Evolutionary conservation across 35 echinoderm and acorn worm genomes (phyloP).

Genomic region (Ophioderma brevispina): DNA sequence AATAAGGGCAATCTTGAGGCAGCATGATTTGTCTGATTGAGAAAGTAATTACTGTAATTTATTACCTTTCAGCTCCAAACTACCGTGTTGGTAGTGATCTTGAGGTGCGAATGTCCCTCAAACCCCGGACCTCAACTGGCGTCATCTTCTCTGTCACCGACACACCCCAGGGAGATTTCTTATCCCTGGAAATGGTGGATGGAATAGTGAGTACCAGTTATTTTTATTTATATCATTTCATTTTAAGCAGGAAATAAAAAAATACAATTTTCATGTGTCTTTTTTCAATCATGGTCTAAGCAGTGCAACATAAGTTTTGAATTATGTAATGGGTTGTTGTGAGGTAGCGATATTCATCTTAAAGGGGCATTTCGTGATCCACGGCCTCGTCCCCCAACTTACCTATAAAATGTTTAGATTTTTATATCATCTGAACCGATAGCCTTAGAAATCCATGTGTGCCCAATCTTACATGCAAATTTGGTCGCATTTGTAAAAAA

Average conservation of each 20-base stretch:
- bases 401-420: too few relatives aligned
- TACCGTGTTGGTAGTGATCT: constrained; percentile 43
- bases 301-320: background rate
- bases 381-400: too few relatives aligned
- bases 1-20: too few relatives aligned
- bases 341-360: background rate
- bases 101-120: constrained; percentile 72
- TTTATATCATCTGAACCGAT: too few relatives aligned
- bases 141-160: constrained; percentile 73
- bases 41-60: too few relatives aligned
- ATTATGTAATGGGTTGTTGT: background rate
- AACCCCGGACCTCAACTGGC: constrained; percentile 50
- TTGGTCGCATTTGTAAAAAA: too few relatives aligned
- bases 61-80: too few relatives aligned
- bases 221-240: background rate
- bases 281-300: background rate
- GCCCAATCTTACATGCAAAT: too few relatives aligned
- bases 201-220: constrained; percentile 62
- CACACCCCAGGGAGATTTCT: constrained; percentile 50
- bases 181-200: constrained; percentile 61
- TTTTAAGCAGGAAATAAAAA: background rate
- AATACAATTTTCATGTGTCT: background rate
- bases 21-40: too few relatives aligned
- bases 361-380: too few relatives aligned
- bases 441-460: too few relatives aligned